Evolutionary conservation across 2,113 vertebrate species (phyloP).

Genomic region (Beaufortia kweichowensis): DNA sequence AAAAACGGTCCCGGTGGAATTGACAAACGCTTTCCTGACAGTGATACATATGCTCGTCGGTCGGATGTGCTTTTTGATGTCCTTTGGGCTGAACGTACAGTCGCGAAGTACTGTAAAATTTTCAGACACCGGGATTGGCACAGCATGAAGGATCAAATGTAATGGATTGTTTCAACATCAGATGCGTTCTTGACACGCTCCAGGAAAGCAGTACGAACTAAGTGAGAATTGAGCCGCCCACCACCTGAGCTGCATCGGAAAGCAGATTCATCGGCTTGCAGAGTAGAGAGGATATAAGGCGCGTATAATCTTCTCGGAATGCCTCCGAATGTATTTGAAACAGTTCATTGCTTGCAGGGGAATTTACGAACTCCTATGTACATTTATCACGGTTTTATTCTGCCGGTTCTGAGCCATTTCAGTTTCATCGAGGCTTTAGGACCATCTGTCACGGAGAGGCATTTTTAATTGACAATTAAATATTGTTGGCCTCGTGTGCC

Average conservation of each 20-base stretch:
- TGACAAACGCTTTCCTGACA: slow-evolving; percentile 19
- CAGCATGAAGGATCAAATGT: slow-evolving; percentile 45
- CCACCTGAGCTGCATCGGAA: slow-evolving; percentile 41
- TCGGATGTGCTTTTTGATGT: slow-evolving; percentile 18
- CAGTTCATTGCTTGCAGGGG: slow-evolving; percentile 40
- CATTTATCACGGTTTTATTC: slow-evolving; percentile 40
- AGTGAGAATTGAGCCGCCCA: slow-evolving; percentile 21
- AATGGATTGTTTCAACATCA: slow-evolving; percentile 45
- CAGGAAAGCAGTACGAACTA: slow-evolving; percentile 31
- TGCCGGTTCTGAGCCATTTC: slow-evolving; percentile 43
- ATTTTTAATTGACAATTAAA: slow-evolving; percentile 50
- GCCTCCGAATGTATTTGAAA: slow-evolving; percentile 52
- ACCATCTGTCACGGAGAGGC: slow-evolving; percentile 51
- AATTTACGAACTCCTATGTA: slow-evolving; percentile 40
- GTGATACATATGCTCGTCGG: slow-evolving; percentile 21
- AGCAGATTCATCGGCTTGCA: not conserved
- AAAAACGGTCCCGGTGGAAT: not conserved
- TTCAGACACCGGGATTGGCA: slow-evolving; percentile 11
- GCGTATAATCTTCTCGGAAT: slow-evolving; percentile 52
- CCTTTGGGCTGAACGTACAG: slow-evolving; percentile 4
- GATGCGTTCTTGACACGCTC: slow-evolving; percentile 32
- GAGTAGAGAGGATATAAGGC: slow-evolving; percentile 12
- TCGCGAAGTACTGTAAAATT: slow-evolving; percentile 28
- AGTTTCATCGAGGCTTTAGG: slow-evolving; percentile 46
- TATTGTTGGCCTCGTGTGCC: slow-evolving; percentile 34